Conservation (phyloP, 2,113 vertebrate genomes). For the Chiloscyllium plagiosum region DNA sequence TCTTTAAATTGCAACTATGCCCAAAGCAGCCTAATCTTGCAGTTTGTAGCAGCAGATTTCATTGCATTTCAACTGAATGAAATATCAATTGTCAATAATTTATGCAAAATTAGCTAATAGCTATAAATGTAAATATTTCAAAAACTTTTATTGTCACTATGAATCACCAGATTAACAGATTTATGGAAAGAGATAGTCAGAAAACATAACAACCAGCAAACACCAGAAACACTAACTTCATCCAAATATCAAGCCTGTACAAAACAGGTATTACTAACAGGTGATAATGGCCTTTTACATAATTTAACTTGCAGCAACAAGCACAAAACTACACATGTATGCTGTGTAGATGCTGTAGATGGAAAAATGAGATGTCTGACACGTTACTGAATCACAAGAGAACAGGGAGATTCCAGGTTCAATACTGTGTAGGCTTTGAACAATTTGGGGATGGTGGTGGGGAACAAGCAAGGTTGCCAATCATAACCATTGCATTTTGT, state of each 20-base stretch:
- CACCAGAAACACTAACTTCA: background rate
- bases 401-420: background rate
- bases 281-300: background rate
- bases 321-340: background rate
- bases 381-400: background rate
- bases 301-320: background rate
- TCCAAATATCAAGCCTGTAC: background rate
- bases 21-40: background rate
- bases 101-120: background rate
- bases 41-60: background rate
- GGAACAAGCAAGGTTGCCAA: background rate
- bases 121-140: background rate
- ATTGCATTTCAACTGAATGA: background rate
- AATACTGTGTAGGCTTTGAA: background rate
- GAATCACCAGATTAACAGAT: background rate
- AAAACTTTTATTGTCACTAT: background rate
- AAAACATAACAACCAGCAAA: background rate
- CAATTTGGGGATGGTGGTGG: too few species aligned
- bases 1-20: background rate
- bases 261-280: background rate
- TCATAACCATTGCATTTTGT: too few species aligned
- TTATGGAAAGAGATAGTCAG: background rate
- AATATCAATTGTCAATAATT: background rate
- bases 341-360: background rate
- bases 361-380: background rate